Conservation (phyloP, 1,140 invertebrate species). For the Charaxes varanes region DNA sequence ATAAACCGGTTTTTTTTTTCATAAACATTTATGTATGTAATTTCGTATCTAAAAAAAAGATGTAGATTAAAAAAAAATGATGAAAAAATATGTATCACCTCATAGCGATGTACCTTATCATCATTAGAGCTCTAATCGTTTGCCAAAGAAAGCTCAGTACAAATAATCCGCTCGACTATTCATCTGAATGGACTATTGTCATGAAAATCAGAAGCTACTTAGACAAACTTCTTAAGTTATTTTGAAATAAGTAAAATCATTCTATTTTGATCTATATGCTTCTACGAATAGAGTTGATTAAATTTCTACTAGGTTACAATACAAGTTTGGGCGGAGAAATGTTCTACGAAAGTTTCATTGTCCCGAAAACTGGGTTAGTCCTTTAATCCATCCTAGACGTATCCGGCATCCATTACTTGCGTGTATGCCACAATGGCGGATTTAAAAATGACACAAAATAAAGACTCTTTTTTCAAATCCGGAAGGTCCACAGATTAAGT, state of each 20-base stretch:
- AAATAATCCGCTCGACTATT: constrained; percentile 47
- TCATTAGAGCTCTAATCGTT: constrained; percentile 48
- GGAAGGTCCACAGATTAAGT: constrained; percentile 35
- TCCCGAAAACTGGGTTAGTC: constrained; percentile 39
- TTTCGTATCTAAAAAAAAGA: no score
- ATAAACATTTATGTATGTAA: no score
- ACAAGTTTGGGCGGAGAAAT: constrained; percentile 10
- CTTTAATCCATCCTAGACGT: constrained; percentile 27
- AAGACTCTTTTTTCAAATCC: constrained; percentile 33
- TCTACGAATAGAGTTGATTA: constrained; percentile 11
- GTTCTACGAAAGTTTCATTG: constrained; percentile 42
- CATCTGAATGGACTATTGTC: constrained; percentile 35
- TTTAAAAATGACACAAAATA: constrained; percentile 42
- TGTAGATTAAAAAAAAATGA: no score
- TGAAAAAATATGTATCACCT: constrained; percentile 1
- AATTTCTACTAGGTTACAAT: constrained; percentile 11
- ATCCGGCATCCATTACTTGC: constrained; percentile 56
- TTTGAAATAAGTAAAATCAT: constrained; percentile 5
- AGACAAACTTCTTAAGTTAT: constrained; percentile 9
- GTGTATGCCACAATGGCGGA: constrained; percentile 30
- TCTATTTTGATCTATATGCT: constrained; percentile 19
- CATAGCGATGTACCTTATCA: constrained; percentile 35
- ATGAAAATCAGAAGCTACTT: constrained; percentile 32
- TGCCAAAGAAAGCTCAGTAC: constrained; percentile 38
- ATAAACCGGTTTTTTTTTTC: no score